These are phyloP conservation scores for Cebus imitator DNA, from an alignment of 2,113 vertebrate species.

Conservation along the genomic window DNA sequence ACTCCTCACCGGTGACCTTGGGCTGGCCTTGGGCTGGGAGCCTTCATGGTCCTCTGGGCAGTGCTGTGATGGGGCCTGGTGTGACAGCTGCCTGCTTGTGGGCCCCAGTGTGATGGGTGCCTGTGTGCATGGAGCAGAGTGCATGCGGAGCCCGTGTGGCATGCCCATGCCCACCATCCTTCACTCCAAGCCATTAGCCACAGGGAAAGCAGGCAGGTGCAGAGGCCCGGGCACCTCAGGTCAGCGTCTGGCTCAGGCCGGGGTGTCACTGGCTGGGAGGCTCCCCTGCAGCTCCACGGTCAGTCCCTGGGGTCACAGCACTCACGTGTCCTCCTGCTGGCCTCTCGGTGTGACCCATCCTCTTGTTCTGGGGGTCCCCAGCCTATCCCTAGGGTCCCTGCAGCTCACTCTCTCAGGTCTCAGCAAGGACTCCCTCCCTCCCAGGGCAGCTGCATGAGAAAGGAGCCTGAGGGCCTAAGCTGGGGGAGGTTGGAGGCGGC, in stretches of 20 bases:
- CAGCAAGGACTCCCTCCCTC: conserved; percentile 80
- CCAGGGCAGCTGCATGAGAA: conserved; percentile 81
- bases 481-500: conserved; percentile 6
- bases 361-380: background rate
- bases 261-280: accelerated
- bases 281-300: background rate
- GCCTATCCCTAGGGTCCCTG: background rate
- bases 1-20: background rate
- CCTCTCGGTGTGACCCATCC: too few relatives aligned
- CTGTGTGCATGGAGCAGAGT: background rate
- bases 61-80: background rate
- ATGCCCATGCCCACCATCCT: background rate
- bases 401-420: too few relatives aligned
- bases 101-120: too few relatives aligned
- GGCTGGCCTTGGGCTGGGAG: background rate
- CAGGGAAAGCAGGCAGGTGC: accelerated
- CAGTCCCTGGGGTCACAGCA: background rate
- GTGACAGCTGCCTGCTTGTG: background rate
- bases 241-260: background rate
- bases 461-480: conserved; percentile 80
- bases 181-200: background rate
- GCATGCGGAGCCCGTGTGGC: background rate
- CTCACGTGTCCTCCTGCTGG: background rate
- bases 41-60: background rate
- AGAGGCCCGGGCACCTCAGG: background rate